These are phyloP conservation scores for Miltochrista miniata DNA, from an alignment of 2,888 invertebrate species.

Conservation along the genomic window DNA sequence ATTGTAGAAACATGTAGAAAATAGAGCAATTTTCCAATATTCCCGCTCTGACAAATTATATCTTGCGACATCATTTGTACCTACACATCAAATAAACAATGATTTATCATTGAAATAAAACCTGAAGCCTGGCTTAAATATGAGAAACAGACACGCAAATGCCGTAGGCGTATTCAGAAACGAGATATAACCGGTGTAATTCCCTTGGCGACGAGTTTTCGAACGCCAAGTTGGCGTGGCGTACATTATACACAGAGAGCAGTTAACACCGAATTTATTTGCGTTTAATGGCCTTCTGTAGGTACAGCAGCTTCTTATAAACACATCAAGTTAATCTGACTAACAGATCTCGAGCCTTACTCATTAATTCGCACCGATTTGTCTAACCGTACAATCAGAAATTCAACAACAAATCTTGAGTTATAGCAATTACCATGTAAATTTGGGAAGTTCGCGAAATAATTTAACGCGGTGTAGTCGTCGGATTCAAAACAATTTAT, in stretches of 20 bases:
- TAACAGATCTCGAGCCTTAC: conserved; percentile 55
- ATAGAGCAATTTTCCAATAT: too few relatives aligned
- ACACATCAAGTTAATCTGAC: conserved; percentile 56
- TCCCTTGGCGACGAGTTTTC: conserved; percentile 28
- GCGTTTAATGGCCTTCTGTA: conserved; percentile 26
- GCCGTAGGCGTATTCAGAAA: conserved; percentile 13
- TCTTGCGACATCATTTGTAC: too few relatives aligned
- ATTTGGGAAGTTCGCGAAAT: conserved; percentile 81
- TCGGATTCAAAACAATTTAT: conserved; percentile 82
- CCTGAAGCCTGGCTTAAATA: background rate
- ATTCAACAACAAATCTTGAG: conserved; percentile 81
- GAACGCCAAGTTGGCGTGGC: conserved; percentile 14
- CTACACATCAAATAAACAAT: too few relatives aligned
- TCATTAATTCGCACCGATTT: conserved; percentile 67
- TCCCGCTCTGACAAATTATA: too few relatives aligned
- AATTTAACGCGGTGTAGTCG: conserved; percentile 80
- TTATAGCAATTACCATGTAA: conserved; percentile 83
- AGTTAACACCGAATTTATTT: conserved; percentile 37
- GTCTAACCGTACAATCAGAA: conserved; percentile 75
- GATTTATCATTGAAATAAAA: background rate
- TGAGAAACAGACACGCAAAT: conserved; percentile 7
- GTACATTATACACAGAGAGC: conserved; percentile 36
- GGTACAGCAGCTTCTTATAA: conserved; percentile 36
- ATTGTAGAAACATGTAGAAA: too few relatives aligned
- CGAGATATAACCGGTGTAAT: conserved; percentile 34